These are phyloP conservation scores for Augochlorella aurata DNA, from an alignment of 2,888 invertebrate genomes.

Conservation along the genomic window DNA sequence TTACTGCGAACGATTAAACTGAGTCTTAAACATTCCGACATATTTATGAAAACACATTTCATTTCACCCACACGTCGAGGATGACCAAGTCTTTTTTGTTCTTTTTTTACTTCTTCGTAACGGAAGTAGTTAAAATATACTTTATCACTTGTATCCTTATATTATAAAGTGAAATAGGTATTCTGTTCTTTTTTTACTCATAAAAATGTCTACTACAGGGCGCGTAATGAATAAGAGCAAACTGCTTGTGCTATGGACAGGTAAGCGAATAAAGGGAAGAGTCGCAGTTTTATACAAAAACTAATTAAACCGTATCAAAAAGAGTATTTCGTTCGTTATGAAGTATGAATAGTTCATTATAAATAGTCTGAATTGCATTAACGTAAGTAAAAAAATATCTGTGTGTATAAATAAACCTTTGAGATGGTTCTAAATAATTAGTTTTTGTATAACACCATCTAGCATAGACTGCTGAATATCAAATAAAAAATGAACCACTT, in stretches of 20 bases:
- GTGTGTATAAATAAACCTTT: constrained; percentile 28
- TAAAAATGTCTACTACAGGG: constrained; percentile 32
- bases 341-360: constrained; percentile 20
- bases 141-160: constrained; percentile 52
- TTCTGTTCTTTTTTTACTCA: constrained; percentile 25
- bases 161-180: constrained; percentile 44
- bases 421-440: constrained; percentile 31
- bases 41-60: constrained; percentile 38
- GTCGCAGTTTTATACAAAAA: constrained; percentile 53
- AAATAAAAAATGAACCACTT: constrained; percentile 35
- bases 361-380: constrained; percentile 31
- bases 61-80: constrained; percentile 3
- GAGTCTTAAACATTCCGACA: constrained; percentile 34
- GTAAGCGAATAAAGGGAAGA: constrained; percentile 71
- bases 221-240: constrained; percentile 53
- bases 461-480: constrained; percentile 15
- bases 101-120: constrained; percentile 34
- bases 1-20: constrained; percentile 29
- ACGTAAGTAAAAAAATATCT: constrained; percentile 40
- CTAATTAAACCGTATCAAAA: constrained; percentile 47
- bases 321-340: constrained; percentile 34
- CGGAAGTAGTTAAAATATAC: constrained; percentile 60
- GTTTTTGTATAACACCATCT: constrained; percentile 44
- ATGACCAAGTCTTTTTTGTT: constrained; percentile 45
- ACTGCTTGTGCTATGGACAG: constrained; percentile 78